Evolutionary conservation across 2,113 vertebrate genomes (phyloP), one percentile per base, ranked within the genome.

Genomic region (Neogobius melanostomus): DNA sequence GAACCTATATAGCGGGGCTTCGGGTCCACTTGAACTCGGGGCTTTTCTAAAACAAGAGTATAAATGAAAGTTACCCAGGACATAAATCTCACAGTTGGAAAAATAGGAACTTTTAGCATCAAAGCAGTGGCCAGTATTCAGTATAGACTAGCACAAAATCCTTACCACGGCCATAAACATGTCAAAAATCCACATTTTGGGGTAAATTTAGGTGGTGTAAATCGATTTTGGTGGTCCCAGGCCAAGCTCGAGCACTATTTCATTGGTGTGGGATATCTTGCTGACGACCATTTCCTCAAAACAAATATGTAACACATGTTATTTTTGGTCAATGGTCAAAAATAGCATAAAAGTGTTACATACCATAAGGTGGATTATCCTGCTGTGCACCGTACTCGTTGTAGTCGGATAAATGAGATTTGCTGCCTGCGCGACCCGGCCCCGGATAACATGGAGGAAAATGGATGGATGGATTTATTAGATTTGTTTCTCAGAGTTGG

Each of bases 101-200:
- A 42, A 59, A 57, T 59, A 21, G 28, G 56, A 59, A 59, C 56
- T 44, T 61, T 42, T 45, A n/a, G 59, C 59, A 45, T 61, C 59
- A 61, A 61, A 45, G 59, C 14, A 8, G 2, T 43, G 59, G 59
- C 44, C 59, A 45, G 36, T 9, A 45, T 61, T 61, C n/a, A 16
- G 8, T 8, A 44, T 44, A 61, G 14, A n/a, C 0, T 8, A 60
- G 12, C 28, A 2, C 42, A 44, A 7, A 14, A 14, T 36, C 12
- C 12, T 44, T 15, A 61, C 59, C 59, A 45, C 7, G 15, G 36
- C 42, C 28, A 12, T 28, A 42, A 36, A 36, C 28, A 59, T 59
- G 17, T 59, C 56, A 15, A 7, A 60, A 14, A 8, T 43, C 36
- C 36, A 60, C 14, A 43, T 43, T 15, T 43, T 2, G 28, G 11